Percentiles rank a stretch among this genome's conserved stretches.
These are phyloP conservation scores for Pholis gunnellus DNA, from an alignment of 2,113 vertebrate genomes.

Conservation along the genomic window DNA sequence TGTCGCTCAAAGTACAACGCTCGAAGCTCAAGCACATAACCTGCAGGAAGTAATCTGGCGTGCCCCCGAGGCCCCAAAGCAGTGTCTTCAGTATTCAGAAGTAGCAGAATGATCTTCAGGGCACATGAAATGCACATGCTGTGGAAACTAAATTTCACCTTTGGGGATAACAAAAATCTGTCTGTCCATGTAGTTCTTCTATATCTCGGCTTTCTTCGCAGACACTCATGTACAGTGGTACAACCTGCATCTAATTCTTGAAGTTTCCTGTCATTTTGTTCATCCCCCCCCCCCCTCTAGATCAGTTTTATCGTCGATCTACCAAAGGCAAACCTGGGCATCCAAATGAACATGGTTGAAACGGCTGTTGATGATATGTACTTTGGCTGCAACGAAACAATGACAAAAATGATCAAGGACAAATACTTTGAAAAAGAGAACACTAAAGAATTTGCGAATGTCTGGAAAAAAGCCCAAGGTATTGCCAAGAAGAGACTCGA, in stretches of 20 bases:
- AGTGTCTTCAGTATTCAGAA: background rate
- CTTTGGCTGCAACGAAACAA: background rate
- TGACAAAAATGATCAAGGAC: background rate
- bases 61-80: background rate
- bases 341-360: background rate
- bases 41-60: background rate
- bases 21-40: background rate
- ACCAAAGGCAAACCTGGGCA: background rate
- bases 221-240: background rate
- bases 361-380: slow-evolving; percentile 55
- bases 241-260: background rate
- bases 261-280: background rate
- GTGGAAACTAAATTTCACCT: background rate
- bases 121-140: background rate
- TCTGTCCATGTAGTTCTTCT: background rate
- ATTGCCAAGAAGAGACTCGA: accelerated
- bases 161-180: background rate
- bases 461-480: accelerated
- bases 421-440: slow-evolving; percentile 10
- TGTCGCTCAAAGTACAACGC: background rate
- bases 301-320: background rate
- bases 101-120: background rate
- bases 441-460: accelerated
- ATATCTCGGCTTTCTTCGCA: background rate
- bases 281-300: background rate